phyloP scores from a whole-genome alignment of 2,113 vertebrate genomes.

The Ailuropoda melanoleuca region DNA sequence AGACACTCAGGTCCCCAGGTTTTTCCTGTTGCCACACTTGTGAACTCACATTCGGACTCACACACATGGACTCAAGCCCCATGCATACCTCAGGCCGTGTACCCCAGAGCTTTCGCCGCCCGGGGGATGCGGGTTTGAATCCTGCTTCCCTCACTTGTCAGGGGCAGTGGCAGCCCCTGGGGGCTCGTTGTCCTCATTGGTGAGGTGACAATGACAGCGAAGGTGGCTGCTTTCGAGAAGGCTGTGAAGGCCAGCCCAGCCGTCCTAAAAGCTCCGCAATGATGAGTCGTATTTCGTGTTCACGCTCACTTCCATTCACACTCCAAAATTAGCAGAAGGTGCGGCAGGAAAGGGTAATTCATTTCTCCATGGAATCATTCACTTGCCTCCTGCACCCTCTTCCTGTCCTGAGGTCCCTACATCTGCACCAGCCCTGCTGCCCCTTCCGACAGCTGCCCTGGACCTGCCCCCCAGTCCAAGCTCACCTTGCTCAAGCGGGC shows the following conservation, averaged over 20 bases:
- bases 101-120: not conserved
- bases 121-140: not conserved
- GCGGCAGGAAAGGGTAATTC: not conserved
- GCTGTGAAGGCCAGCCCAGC: not conserved
- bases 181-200: not conserved
- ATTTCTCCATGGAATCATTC: not conserved
- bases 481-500: not conserved
- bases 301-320: not conserved
- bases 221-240: not conserved
- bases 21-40: not conserved
- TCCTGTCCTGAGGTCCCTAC: not conserved
- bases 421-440: not conserved
- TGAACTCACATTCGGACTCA: not conserved
- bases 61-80: no score
- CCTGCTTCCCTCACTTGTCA: not conserved
- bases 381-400: fast-evolving
- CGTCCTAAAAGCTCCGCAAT: not conserved
- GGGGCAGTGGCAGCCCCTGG: not conserved
- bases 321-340: conserved; percentile 59
- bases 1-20: no score
- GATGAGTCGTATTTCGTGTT: not conserved
- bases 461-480: not conserved
- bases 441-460: not conserved
- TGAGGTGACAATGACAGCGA: not conserved
- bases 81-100: fast-evolving